Conservation (phyloP, 2,888 invertebrate genomes). For the Amorpha juglandis region DNA sequence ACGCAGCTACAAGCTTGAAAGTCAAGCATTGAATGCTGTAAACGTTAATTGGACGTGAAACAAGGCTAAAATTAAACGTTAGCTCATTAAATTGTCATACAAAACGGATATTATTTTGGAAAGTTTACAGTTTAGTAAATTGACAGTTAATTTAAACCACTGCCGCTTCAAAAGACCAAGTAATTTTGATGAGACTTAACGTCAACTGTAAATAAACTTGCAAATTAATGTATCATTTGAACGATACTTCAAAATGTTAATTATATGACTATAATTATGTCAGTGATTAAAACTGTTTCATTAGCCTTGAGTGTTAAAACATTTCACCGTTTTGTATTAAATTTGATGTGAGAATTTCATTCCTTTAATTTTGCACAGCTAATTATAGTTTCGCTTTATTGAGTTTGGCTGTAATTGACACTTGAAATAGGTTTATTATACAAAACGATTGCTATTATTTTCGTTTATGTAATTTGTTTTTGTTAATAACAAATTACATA, state of each 20-base stretch:
- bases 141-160: conserved; percentile 32
- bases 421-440: not conserved
- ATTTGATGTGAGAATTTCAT: conserved; percentile 15
- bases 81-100: conserved; percentile 53
- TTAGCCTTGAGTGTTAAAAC: conserved; percentile 25
- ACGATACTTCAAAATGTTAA: conserved; percentile 22
- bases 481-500: too few relatives aligned
- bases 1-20: conserved; percentile 51
- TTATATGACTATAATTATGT: conserved; percentile 21
- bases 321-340: conserved; percentile 19
- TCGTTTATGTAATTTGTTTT: not conserved
- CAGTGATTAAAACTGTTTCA: conserved; percentile 24
- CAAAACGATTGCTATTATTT: not conserved
- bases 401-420: not conserved
- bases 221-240: conserved; percentile 21
- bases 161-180: conserved; percentile 24
- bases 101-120: conserved; percentile 41
- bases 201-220: conserved; percentile 31
- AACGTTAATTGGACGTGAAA: conserved; percentile 53
- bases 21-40: conserved; percentile 53
- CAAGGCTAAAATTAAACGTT: conserved; percentile 46
- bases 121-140: conserved; percentile 39
- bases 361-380: conserved; percentile 1
- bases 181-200: conserved; percentile 30
- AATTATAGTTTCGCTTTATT: conserved; percentile 6